Base-by-base conservation (phyloP, 2,113 vertebrate species). In the Caranx ignobilis region DNA sequence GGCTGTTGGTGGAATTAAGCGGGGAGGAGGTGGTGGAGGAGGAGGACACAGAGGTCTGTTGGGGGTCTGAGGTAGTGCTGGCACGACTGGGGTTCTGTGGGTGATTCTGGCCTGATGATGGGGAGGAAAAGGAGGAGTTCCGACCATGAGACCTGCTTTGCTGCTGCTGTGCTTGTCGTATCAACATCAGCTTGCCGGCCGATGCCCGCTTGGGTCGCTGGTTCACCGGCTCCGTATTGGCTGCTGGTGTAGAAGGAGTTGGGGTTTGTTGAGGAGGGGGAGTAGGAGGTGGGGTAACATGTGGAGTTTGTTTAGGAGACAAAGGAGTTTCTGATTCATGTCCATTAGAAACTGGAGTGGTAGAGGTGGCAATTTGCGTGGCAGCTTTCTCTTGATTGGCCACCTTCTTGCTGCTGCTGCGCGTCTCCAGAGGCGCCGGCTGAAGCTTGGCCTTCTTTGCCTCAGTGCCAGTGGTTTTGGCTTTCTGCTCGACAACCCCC, bases 31-130 rank as follows among this genome's bases (percentile, higher is more conserved):
- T 5, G 79, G 71, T 59, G 75, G 81, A 59, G 85, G 87, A 81
- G 47, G 86, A 78, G 70, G 79, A 83, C 68, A 93, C 93, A 91
- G 96, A 94, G 83, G 88, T 85, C 18, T 87, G 87, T 94, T 97
- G 96, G 61, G 95, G 93, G 94, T 96, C 96, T 97, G 97, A 99
- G 97, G 97, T 99, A 99, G 97, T 97, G 97, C 83, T 89, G 87
- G 87, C 88, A 21, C 81, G 71, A 74, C 91, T 87, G 41, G 88
- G 89, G 73, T 90, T 92, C 72, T 87, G 91, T 56, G 85, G 72
- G 71, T 88, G 88, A 85, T 87, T 91, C 76, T 89, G 89, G 77
- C 85, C 89, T 41, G 76, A 74, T 71, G 88, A 88, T 1, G 92
- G 87, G 43, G 91, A 92, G 73, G 89, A 91, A n/a, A 87, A 89